These are phyloP conservation scores for Athalia rosae DNA, from an alignment of 2,888 invertebrate species.

Conservation along the genomic window DNA sequence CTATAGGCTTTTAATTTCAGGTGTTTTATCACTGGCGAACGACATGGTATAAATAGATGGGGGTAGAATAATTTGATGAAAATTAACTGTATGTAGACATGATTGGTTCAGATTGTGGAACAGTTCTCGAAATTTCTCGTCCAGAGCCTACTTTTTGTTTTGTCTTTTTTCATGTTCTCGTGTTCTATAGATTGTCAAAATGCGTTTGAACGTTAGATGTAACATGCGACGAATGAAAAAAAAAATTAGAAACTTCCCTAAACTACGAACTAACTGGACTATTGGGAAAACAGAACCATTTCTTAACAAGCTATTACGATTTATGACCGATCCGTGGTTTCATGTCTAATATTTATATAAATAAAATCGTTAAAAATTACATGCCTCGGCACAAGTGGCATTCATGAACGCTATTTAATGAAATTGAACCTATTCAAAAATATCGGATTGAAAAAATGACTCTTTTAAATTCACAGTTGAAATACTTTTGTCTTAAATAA, in stretches of 20 bases:
- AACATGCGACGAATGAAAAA: slow-evolving; percentile 26
- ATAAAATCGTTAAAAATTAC: slow-evolving; percentile 29
- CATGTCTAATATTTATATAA: slow-evolving; percentile 32
- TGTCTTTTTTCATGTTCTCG: neutral
- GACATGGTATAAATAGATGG: too few relatives aligned
- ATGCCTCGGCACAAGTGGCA: neutral
- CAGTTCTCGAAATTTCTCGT: slow-evolving; percentile 19
- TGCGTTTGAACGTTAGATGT: slow-evolving; percentile 40
- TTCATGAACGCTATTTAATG: slow-evolving; percentile 22
- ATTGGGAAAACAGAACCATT: slow-evolving; percentile 12
- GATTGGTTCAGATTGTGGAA: slow-evolving; percentile 6
- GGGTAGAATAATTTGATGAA: slow-evolving; percentile 13
- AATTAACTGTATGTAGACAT: neutral
- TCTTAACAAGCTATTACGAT: slow-evolving; percentile 24
- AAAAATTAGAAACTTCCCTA: slow-evolving; percentile 1
- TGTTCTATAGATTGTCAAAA: slow-evolving; percentile 37
- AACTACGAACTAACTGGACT: slow-evolving; percentile 6
- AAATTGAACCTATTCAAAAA: slow-evolving; percentile 12
- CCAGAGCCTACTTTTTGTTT: slow-evolving; percentile 10
- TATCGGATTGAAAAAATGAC: neutral
- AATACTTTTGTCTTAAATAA: slow-evolving; percentile 28
- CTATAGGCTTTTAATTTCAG: too few relatives aligned
- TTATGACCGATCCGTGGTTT: slow-evolving; percentile 28
- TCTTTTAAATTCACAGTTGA: slow-evolving; percentile 25
- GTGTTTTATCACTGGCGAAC: too few relatives aligned